Evolutionary conservation across 2,797 vertebrate species (phyloP), one percentile per base, ranked within the genome.

Genomic region (Xiphophorus birchmanni): DNA sequence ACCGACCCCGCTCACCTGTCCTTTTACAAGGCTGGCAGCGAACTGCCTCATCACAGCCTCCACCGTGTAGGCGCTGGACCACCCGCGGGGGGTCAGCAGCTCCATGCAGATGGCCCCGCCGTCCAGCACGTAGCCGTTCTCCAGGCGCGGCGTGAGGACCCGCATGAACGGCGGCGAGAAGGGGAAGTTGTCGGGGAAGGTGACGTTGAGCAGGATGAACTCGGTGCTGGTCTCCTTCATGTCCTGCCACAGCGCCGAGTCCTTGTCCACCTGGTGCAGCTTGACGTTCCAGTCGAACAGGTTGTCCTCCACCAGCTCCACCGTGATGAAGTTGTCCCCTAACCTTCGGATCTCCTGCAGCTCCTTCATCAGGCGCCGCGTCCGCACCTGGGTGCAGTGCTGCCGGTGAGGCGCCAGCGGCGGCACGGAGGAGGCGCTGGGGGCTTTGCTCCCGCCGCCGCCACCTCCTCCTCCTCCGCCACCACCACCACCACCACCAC

Each of bases 11-110:
- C 98, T 97, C 97, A 99, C 98, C 98, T 99, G 98, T 93, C 98
- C 98, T 96, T 99, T 99, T 84, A 99, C 98, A 80, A 99, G 96
- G 95, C 98, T 99, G 92, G 98, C 98, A 0, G 98, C 98, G 78
- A 99, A 99, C 95, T 99, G 98, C 95, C 99, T 98, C 98, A 99
- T 99, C 91, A 99, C 99, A 47, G 99, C 99, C 95, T 99, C 99
- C 91, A 99, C 99, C 3, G 99, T 99, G 96, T 99, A 99, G 83
- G 99, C 99, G 94, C 98, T 99, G 95, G 98, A 99, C 99, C 99
- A 99, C 87, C 99, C 99, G 73, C 98, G 96, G 67, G 99, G 99
- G 82, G 99, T 99, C 94, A 99, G 96, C 93, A 99, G 96, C 97
- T 99, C 99, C 99, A 99, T 99, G 96, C 99, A 99, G 94, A 99